Base-by-base conservation (phyloP, 2,888 invertebrate species). In the Nebria brevicollis region DNA sequence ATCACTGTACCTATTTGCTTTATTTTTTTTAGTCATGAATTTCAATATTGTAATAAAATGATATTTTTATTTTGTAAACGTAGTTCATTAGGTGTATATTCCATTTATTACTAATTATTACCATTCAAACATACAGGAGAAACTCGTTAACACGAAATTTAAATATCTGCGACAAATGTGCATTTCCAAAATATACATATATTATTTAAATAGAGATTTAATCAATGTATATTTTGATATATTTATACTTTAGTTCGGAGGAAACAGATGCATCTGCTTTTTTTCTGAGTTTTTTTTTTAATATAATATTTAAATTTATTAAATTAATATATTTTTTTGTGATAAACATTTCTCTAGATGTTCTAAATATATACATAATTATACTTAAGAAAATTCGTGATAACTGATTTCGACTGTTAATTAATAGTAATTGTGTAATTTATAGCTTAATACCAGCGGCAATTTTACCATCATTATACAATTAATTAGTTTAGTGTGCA, bases 371-470 rank as follows among this genome's bases (percentile, higher is more conserved):
- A 25, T 66, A 66, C 66, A 66, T 66, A 11, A 66, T 66, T 66
- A 15, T 25, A 66, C 66, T 66, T 66, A 20, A 20, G 15, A 66
- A 11, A 15, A 34, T 34, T 54, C 54, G 54, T 54, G 54, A 1
- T 54, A 70, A 70, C 25, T 34, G 34, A 70, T 70, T 70, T 70
- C 15, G 6, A 70, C 54, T 70, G 70, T 70, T 6, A 54, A 70
- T 20, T 70, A 26, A 70, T 70, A 11, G 34, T 70, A 15, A 20
- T 70, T 70, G 26, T 25, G 70, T 70, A 34, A 70, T 34, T 25
- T 70, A 70, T 70, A 15, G 70, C 70, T 70, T 70, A 26, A 70
- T 15, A 54, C 54, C 34, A 70, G 10, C 70, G 70, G 70, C 70
- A 70, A 70, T 34, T 70, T 54, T 25, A 20, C 13, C 7, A 13